These are phyloP conservation scores for Anagyrus pseudococci DNA, from an alignment of 2,888 invertebrate genomes.

Conservation along the genomic window DNA sequence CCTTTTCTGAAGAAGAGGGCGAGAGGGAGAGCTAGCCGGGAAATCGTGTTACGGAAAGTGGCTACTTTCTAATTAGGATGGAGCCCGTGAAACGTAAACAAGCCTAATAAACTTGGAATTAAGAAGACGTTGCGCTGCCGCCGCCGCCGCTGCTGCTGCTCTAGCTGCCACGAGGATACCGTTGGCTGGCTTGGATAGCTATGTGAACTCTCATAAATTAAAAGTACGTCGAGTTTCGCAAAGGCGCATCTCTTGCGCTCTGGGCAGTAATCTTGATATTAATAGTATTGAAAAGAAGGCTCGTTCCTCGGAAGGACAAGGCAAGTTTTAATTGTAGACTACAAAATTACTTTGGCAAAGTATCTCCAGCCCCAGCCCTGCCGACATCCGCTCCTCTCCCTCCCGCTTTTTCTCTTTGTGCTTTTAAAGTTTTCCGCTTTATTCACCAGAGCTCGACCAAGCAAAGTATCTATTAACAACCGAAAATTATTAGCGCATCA, in stretches of 20 bases:
- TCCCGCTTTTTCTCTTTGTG: no score
- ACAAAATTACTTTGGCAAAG: not conserved
- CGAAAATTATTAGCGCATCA: no score
- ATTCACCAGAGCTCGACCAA: no score
- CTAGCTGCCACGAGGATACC: not conserved
- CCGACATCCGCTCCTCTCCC: no score
- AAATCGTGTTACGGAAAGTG: slow-evolving; percentile 5
- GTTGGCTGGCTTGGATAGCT: not conserved
- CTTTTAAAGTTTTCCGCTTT: no score
- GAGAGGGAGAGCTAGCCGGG: not conserved
- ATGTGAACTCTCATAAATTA: slow-evolving; percentile 22
- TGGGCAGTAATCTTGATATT: slow-evolving; percentile 6
- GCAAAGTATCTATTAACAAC: no score
- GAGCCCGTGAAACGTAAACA: not conserved
- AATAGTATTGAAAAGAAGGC: slow-evolving; percentile 5
- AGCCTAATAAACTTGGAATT: slow-evolving; percentile 19
- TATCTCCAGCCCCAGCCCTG: no score
- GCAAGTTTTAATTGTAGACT: slow-evolving; percentile 1
- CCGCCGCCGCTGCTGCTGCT: not conserved
- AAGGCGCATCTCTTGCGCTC: not conserved
- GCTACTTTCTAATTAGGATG: slow-evolving; percentile 20
- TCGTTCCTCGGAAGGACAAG: not conserved
- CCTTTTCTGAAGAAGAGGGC: not conserved
- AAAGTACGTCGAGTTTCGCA: slow-evolving; percentile 17
- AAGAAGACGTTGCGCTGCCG: slow-evolving; percentile 9